Conservation (phyloP, 2,888 invertebrate genomes). For the Cyclophora albipunctata region DNA sequence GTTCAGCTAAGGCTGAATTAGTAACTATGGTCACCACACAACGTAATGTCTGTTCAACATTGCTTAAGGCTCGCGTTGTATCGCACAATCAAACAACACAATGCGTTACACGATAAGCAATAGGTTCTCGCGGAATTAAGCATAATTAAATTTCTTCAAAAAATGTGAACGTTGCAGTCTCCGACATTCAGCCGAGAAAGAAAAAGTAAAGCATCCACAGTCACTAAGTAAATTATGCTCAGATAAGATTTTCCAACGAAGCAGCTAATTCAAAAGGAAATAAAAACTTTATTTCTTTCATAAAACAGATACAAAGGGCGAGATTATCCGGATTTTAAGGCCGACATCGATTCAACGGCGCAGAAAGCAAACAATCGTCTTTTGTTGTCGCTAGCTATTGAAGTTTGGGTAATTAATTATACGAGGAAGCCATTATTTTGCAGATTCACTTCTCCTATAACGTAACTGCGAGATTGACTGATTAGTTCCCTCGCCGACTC, state of each 20-base stretch:
- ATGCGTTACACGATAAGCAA: too few relatives aligned
- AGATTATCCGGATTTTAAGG: constrained; percentile 66
- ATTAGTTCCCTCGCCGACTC: constrained; percentile 33
- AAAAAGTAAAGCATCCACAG: constrained; percentile 16
- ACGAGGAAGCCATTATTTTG: constrained; percentile 51
- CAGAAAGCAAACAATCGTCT: constrained; percentile 67
- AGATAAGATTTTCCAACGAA: constrained; percentile 22
- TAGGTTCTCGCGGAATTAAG: too few relatives aligned
- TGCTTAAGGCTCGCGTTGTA: too few relatives aligned
- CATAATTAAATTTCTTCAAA: too few relatives aligned
- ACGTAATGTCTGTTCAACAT: too few relatives aligned
- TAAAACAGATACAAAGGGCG: constrained; percentile 61
- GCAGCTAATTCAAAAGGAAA: constrained; percentile 48
- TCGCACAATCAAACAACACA: too few relatives aligned
- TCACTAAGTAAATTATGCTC: constrained; percentile 20
- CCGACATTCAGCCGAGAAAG: background rate
- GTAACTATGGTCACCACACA: too few relatives aligned
- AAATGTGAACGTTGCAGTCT: too few relatives aligned
- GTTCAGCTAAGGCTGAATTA: too few relatives aligned
- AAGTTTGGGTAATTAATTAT: constrained; percentile 68
- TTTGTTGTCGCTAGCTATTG: constrained; percentile 62
- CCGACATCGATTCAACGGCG: constrained; percentile 61
- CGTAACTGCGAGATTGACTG: constrained; percentile 47
- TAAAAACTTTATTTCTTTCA: constrained; percentile 66
- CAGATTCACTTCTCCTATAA: constrained; percentile 55